These are phyloP conservation scores for Oncorhynchus keta DNA, from an alignment of 2,113 vertebrate species.

Conservation along the genomic window DNA sequence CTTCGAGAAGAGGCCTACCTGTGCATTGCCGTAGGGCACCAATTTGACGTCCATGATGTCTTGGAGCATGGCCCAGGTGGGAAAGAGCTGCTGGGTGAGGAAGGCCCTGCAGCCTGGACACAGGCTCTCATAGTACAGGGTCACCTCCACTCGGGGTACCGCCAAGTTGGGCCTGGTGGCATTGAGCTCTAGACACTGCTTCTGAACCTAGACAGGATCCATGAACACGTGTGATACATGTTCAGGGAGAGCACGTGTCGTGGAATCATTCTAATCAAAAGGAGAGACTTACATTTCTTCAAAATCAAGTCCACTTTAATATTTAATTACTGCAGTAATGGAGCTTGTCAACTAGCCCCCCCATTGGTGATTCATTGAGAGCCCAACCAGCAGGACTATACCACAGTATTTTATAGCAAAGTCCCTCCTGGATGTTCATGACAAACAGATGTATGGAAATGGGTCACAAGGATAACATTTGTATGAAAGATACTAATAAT, in stretches of 20 bases:
- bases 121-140: conserved; percentile 85
- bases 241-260: not conserved
- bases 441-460: too few relatives aligned
- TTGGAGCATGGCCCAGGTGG: conserved; percentile 81
- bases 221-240: not conserved
- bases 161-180: conserved; percentile 29
- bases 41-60: conserved; percentile 79
- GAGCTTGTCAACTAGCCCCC: too few relatives aligned
- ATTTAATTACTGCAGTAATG: too few relatives aligned
- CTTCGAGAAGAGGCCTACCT: conserved; percentile 62
- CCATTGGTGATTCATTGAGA: too few relatives aligned
- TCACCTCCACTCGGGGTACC: conserved; percentile 64
- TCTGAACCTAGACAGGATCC: conserved; percentile 61
- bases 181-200: conserved; percentile 68
- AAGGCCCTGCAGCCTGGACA: conserved; percentile 79
- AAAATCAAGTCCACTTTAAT: too few relatives aligned
- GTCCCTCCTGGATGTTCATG: too few relatives aligned
- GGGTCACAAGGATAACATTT: too few relatives aligned
- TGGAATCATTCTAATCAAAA: too few relatives aligned
- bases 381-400: too few relatives aligned
- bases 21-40: conserved; percentile 87
- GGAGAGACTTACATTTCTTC: too few relatives aligned
- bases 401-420: too few relatives aligned
- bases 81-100: conserved; percentile 78
- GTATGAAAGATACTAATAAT: too few relatives aligned